A percentile compares a stretch with the other conserved stretches of the same genome.
These are phyloP conservation scores for Atrina japonica DNA, from an alignment of 2,888 invertebrate genomes.

Conservation along the genomic window DNA sequence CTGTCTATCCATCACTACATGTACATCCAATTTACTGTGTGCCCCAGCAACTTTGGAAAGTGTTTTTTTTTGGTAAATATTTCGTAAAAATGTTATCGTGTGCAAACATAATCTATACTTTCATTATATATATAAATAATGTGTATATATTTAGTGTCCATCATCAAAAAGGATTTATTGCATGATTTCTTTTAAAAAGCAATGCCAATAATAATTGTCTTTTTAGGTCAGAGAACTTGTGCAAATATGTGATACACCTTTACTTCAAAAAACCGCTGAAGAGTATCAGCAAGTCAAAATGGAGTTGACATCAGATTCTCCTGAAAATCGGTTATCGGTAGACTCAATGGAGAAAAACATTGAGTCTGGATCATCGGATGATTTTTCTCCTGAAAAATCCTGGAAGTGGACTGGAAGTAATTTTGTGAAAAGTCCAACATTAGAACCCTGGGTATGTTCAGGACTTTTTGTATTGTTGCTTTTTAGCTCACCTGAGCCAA, in stretches of 20 bases:
- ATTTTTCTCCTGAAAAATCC: constrained; percentile 56
- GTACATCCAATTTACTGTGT: too few species aligned
- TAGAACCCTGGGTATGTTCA: constrained; percentile 85
- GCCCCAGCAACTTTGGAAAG: too few species aligned
- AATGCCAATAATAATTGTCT: too few species aligned
- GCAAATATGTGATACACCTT: constrained; percentile 91
- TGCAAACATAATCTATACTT: too few species aligned
- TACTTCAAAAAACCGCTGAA: constrained; percentile 90
- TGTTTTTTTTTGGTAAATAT: too few species aligned
- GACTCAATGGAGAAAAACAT: constrained; percentile 32
- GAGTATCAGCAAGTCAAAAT: constrained; percentile 28
- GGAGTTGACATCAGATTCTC: constrained; percentile 13
- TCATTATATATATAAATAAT: too few species aligned
- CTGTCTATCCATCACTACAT: too few species aligned
- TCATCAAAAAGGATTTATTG: too few species aligned
- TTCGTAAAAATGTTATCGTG: too few species aligned
- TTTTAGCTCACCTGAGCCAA: too few species aligned
- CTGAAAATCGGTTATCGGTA: constrained; percentile 8
- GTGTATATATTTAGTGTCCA: too few species aligned
- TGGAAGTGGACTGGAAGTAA: constrained; percentile 77
- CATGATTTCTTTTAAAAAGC: too few species aligned
- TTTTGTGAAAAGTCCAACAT: constrained; percentile 75
- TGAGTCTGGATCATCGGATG: constrained; percentile 2
- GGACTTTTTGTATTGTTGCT: neutral
- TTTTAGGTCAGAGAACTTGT: constrained; percentile 87